These are phyloP conservation scores for Apomyelois bistriatella DNA, from an alignment of 2,888 invertebrate genomes.

Conservation along the genomic window DNA sequence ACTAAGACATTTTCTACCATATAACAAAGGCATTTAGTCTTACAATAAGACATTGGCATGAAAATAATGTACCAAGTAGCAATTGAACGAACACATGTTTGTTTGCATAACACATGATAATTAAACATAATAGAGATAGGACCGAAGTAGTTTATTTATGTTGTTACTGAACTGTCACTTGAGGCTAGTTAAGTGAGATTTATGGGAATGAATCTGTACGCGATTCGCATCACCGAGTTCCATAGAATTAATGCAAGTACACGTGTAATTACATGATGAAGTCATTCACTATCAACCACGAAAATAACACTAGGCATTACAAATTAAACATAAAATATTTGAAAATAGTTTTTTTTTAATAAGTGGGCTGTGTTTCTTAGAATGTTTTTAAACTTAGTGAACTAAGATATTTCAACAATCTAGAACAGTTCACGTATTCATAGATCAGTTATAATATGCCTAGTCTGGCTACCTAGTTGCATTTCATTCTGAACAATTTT, in stretches of 20 bases:
- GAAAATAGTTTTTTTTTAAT: no score
- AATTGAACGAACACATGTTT: neutral
- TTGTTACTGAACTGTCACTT: constrained; percentile 4
- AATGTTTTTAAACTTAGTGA: no score
- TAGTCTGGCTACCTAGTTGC: no score
- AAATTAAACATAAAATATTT: no score
- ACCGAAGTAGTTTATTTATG: constrained; percentile 2
- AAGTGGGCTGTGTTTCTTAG: no score
- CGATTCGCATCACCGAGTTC: neutral
- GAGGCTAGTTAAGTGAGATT: constrained; percentile 7
- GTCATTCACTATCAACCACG: no score
- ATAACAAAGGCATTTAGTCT: neutral
- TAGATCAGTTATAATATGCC: no score
- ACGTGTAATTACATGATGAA: neutral
- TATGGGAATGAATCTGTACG: constrained; percentile 2
- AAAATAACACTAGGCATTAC: no score
- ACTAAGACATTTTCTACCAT: no score
- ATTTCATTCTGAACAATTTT: no score
- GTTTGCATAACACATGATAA: constrained; percentile 11
- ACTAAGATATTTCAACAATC: no score
- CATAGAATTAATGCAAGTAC: neutral
- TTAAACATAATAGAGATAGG: constrained; percentile 11
- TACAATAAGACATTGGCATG: neutral
- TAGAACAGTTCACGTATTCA: no score
- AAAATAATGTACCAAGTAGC: neutral